A percentile compares a stretch with the other conserved stretches of the same genome.
Evolutionary conservation across 2,113 vertebrate genomes (phyloP).

Genomic region (Spilogale gracilis): DNA sequence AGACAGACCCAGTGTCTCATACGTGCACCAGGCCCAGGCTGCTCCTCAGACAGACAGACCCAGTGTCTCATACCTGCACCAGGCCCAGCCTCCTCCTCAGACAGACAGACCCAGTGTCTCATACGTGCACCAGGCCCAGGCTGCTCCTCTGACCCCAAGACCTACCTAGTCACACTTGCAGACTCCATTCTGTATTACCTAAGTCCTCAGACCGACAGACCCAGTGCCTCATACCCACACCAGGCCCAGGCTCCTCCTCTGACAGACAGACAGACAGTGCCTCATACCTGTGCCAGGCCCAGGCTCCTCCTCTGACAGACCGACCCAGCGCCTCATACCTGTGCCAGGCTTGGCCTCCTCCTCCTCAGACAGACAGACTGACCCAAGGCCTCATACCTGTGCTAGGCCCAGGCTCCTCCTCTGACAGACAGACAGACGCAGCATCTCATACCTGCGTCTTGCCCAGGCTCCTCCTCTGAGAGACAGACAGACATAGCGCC

Average conservation of each 20-base stretch:
- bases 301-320: background rate
- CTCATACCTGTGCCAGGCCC: background rate
- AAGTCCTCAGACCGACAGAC: background rate
- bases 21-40: background rate
- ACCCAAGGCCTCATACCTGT: background rate
- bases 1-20: background rate
- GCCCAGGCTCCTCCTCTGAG: background rate
- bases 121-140: background rate
- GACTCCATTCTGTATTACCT: too few relatives aligned
- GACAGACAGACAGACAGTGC: background rate
- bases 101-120: background rate
- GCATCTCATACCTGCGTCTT: background rate
- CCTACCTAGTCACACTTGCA: background rate
- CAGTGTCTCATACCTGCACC: background rate
- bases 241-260: background rate
- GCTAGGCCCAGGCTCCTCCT: background rate
- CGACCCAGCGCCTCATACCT: background rate
- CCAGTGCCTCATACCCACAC: background rate
- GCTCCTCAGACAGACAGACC: background rate
- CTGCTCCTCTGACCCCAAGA: background rate
- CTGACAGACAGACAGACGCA: rapidly evolving
- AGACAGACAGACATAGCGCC: background rate
- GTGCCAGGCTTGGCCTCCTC: background rate
- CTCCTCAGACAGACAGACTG: background rate
- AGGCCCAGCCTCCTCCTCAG: background rate